A percentile compares a stretch with the other conserved stretches of the same genome.
These are phyloP conservation scores for Porites lobata DNA, from an alignment of 92 coral and sea anemone genomes.

Conservation along the genomic window DNA sequence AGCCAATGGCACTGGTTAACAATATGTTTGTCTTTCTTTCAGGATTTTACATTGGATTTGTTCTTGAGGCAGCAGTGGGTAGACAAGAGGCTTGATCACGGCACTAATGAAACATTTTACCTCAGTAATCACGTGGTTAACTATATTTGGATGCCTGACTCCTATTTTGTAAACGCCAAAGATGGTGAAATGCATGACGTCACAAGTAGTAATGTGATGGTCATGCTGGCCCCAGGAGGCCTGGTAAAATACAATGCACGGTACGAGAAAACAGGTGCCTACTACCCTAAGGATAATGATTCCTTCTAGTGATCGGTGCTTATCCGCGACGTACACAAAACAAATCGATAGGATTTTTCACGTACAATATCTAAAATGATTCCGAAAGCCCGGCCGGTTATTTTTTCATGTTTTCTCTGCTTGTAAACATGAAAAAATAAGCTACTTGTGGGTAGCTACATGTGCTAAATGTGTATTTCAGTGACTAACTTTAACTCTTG, in stretches of 20 bases:
- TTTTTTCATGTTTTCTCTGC: no score
- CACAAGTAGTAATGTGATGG: conserved; percentile 71
- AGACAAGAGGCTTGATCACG: conserved; percentile 79
- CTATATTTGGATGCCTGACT: conserved; percentile 79
- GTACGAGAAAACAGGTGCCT: conserved; percentile 15
- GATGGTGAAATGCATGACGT: conserved; percentile 80
- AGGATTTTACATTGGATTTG: conserved; percentile 84
- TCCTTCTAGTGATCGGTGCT: no score
- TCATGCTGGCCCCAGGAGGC: conserved; percentile 79
- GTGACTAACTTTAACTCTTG: no score
- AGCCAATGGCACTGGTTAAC: not conserved
- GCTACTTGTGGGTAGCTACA: no score
- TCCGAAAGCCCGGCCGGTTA: no score
- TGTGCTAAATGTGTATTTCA: no score
- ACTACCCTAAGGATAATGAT: no score
- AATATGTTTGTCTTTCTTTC: not conserved
- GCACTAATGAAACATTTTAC: conserved; percentile 58
- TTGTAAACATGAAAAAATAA: no score
- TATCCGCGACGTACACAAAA: no score
- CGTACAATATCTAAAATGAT: not conserved
- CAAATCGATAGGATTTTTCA: no score
- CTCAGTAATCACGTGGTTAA: conserved; percentile 71
- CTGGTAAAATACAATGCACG: conserved; percentile 73
- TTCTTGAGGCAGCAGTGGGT: conserved; percentile 83
- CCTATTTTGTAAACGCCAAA: conserved; percentile 84